Conservation (phyloP, 1,140 invertebrate species). For the Oedothorax gibbosus region DNA sequence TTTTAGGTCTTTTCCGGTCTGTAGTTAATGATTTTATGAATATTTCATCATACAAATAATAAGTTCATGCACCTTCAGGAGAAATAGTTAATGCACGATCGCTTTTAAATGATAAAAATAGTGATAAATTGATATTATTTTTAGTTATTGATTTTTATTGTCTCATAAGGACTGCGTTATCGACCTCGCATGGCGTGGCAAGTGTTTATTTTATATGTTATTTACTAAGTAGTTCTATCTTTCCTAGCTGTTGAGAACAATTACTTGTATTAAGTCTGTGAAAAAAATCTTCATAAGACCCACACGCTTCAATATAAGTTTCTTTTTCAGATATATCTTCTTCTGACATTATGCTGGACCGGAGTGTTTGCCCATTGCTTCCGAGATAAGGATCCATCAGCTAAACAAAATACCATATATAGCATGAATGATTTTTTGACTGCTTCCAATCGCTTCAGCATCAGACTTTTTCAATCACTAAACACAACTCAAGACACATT, state of each 20-base stretch:
- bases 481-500: constrained; percentile 57
- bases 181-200: no score
- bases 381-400: constrained; percentile 23
- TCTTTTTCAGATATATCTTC: constrained; percentile 41
- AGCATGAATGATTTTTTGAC: constrained; percentile 41
- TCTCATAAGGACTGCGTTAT: no score
- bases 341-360: background rate
- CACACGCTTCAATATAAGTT: background rate
- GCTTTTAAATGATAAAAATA: no score
- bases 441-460: constrained; percentile 27
- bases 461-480: constrained; percentile 34
- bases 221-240: no score
- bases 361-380: constrained; percentile 37
- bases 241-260: background rate
- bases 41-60: no score
- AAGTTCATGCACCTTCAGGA: no score
- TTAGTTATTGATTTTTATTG: no score
- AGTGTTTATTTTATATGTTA: no score
- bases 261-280: background rate
- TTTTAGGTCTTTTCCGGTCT: no score
- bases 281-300: background rate
- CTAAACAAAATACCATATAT: constrained; percentile 15
- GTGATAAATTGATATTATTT: no score
- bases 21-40: no score
- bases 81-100: no score